phyloP scores from a whole-genome alignment of 2,888 invertebrate species.

The Meliscaeva auricollis region DNA sequence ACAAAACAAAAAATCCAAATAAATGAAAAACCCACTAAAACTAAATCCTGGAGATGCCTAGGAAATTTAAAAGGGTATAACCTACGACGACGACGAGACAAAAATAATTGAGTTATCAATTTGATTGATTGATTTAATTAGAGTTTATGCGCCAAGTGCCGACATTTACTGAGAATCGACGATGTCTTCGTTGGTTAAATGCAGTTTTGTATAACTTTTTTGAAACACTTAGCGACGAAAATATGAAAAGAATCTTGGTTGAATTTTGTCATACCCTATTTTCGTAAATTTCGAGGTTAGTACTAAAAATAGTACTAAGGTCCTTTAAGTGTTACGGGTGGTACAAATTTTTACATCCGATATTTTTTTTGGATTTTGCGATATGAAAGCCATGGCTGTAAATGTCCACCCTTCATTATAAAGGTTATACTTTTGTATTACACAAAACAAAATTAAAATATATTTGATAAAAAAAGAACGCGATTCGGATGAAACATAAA shows the following conservation, averaged over 20 bases:
- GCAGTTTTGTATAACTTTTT: constrained; percentile 26
- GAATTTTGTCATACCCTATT: constrained; percentile 14
- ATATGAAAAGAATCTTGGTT: background rate
- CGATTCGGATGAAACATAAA: too few relatives aligned
- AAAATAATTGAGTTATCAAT: constrained; percentile 75
- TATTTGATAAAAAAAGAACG: too few relatives aligned
- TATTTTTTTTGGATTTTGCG: too few relatives aligned
- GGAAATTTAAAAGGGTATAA: constrained; percentile 12
- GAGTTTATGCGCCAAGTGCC: constrained; percentile 48
- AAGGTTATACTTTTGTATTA: too few relatives aligned
- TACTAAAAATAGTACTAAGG: too few relatives aligned
- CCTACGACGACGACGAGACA: constrained; percentile 27
- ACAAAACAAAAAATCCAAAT: background rate
- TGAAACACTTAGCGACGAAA: background rate
- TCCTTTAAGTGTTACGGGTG: too few relatives aligned
- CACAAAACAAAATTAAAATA: too few relatives aligned
- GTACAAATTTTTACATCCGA: too few relatives aligned
- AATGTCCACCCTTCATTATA: too few relatives aligned
- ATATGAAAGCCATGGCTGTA: too few relatives aligned
- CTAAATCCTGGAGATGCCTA: constrained; percentile 17
- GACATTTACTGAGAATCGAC: constrained; percentile 21
- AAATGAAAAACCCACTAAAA: constrained; percentile 7
- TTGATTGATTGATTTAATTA: constrained; percentile 76
- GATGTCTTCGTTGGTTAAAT: constrained; percentile 15
- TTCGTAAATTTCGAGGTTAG: too few relatives aligned